Conservation (phyloP, 2,888 invertebrate genomes). For the Anorthoa munda region DNA sequence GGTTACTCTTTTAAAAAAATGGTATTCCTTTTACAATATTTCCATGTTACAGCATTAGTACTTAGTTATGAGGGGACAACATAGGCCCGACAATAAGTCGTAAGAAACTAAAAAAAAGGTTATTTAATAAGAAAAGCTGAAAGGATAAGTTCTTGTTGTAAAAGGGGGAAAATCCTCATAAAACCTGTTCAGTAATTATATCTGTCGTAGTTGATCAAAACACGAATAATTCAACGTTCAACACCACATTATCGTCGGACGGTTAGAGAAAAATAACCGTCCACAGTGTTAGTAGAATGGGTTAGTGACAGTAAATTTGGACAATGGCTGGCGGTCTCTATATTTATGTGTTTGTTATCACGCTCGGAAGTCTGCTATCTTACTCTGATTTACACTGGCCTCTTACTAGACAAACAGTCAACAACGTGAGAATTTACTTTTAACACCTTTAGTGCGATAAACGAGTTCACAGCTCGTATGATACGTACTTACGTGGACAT, state of each 20-base stretch:
- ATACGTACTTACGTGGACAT: slow-evolving; percentile 59
- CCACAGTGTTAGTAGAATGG: slow-evolving; percentile 75
- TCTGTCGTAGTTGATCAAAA: slow-evolving; percentile 59
- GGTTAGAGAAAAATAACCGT: slow-evolving; percentile 76
- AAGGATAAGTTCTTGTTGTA: slow-evolving; percentile 3
- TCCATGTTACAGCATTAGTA: no score
- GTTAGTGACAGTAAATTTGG: slow-evolving; percentile 83
- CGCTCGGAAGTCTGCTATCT: slow-evolving; percentile 83
- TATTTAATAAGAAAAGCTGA: slow-evolving; percentile 4
- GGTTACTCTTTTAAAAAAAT: no score
- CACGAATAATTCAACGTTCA: slow-evolving; percentile 60
- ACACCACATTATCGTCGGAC: slow-evolving; percentile 62
- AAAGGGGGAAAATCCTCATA: not conserved
- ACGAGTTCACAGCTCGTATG: slow-evolving; percentile 72
- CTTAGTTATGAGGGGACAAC: no score
- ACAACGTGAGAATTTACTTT: slow-evolving; percentile 80
- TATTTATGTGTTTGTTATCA: slow-evolving; percentile 89
- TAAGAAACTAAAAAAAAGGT: no score
- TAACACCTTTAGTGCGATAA: slow-evolving; percentile 78
- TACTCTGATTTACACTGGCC: slow-evolving; percentile 83
- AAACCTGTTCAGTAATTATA: slow-evolving; percentile 50
- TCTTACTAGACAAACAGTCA: slow-evolving; percentile 82
- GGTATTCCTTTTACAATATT: no score
- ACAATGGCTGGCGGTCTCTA: slow-evolving; percentile 83
- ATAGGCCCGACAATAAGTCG: no score